These are phyloP conservation scores for Lapara coniferarum DNA, from an alignment of 2,888 invertebrate species.

Conservation along the genomic window DNA sequence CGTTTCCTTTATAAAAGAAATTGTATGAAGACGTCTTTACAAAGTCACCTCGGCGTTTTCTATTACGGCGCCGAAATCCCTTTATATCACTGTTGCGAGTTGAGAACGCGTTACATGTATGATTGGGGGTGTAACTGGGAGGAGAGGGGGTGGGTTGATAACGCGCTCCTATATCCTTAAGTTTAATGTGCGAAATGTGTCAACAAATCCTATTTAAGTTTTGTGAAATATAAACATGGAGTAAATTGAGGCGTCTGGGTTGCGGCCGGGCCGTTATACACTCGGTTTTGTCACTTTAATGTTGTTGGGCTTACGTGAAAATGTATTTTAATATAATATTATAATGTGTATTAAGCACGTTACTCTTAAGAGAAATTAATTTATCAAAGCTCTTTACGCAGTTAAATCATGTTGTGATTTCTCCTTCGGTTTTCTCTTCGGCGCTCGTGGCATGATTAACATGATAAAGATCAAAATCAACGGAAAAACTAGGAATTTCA, in stretches of 20 bases:
- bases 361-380: no score
- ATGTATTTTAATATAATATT: not conserved
- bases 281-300: slow-evolving; percentile 21
- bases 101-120: slow-evolving; percentile 42
- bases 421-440: no score
- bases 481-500: no score
- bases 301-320: slow-evolving; percentile 2
- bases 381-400: no score
- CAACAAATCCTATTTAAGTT: slow-evolving; percentile 38
- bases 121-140: not conserved
- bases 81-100: slow-evolving; percentile 46
- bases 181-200: slow-evolving; percentile 41
- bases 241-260: slow-evolving; percentile 19
- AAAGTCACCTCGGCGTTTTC: slow-evolving; percentile 38
- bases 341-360: not conserved
- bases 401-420: no score
- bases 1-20: slow-evolving; percentile 39
- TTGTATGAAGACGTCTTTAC: slow-evolving; percentile 36
- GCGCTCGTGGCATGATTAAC: no score
- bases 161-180: slow-evolving; percentile 32
- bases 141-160: not conserved
- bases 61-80: slow-evolving; percentile 48
- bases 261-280: not conserved
- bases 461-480: no score
- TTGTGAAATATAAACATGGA: slow-evolving; percentile 19